Percentiles rank a stretch among this genome's conserved stretches.
phyloP scores from a whole-genome alignment of 2,113 vertebrate species.

The Misgurnus mizolepis region DNA sequence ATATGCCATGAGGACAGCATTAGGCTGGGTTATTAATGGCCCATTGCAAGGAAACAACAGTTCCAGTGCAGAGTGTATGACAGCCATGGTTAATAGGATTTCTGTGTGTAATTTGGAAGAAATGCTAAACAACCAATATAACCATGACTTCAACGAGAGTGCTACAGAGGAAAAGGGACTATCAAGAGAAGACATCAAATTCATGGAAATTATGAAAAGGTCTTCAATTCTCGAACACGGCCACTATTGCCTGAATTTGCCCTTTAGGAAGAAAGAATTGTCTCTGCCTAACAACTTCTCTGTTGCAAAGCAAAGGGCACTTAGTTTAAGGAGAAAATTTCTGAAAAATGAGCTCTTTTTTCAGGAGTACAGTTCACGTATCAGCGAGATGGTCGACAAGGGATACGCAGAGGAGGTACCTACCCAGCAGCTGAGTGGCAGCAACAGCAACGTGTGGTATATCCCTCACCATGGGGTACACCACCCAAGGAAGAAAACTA shows the following conservation, averaged over 20 bases:
- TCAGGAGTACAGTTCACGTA: too few species aligned
- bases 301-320: background rate
- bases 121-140: background rate
- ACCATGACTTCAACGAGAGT: background rate
- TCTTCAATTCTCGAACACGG: background rate
- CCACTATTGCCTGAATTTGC: background rate
- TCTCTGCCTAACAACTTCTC: background rate
- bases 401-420: background rate
- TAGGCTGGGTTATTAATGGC: background rate
- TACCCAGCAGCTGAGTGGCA: background rate
- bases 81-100: background rate
- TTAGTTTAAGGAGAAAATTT: too few species aligned
- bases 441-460: slow-evolving; percentile 30
- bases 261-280: background rate
- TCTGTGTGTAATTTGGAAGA: background rate
- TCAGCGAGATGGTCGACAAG: background rate
- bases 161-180: background rate
- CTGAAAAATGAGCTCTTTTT: too few species aligned
- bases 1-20: background rate
- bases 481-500: slow-evolving; percentile 20
- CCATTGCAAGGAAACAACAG: background rate
- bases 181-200: background rate
- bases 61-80: background rate
- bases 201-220: background rate
- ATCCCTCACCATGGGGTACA: slow-evolving; percentile 36